Evolutionary conservation across 2,797 vertebrate species (phyloP).

Genomic region (Anas georgica): DNA sequence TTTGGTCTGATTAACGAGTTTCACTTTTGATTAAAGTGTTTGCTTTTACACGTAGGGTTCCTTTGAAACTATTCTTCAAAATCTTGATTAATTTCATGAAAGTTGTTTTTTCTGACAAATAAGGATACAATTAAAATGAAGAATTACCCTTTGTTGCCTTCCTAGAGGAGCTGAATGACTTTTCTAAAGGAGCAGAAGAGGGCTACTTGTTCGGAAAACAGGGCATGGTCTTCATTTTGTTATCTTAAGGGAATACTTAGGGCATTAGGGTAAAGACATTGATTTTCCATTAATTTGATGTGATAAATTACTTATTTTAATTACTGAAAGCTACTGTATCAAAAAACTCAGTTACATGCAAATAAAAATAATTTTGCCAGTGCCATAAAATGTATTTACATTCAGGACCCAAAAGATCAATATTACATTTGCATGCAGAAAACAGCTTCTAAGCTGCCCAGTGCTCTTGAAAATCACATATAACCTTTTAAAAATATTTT

Average conservation of each 20-base stretch:
- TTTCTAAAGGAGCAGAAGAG: neutral
- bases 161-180: neutral
- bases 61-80: conserved; percentile 34
- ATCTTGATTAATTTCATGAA: neutral
- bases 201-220: neutral
- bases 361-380: neutral
- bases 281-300: neutral
- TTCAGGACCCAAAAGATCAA: neutral
- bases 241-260: neutral
- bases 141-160: neutral
- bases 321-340: neutral
- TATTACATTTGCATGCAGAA: neutral
- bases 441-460: neutral
- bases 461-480: neutral
- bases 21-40: conserved; percentile 36
- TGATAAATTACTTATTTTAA: neutral
- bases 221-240: neutral
- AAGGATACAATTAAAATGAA: neutral
- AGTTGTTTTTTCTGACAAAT: conserved; percentile 8
- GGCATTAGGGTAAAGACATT: neutral
- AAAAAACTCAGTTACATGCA: neutral
- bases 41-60: conserved; percentile 3
- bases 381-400: neutral
- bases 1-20: conserved; percentile 8
- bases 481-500: conserved; percentile 50